These are phyloP conservation scores for Sebastes melanostomus DNA, from an alignment of 2,797 vertebrate genomes.

Conservation along the genomic window DNA sequence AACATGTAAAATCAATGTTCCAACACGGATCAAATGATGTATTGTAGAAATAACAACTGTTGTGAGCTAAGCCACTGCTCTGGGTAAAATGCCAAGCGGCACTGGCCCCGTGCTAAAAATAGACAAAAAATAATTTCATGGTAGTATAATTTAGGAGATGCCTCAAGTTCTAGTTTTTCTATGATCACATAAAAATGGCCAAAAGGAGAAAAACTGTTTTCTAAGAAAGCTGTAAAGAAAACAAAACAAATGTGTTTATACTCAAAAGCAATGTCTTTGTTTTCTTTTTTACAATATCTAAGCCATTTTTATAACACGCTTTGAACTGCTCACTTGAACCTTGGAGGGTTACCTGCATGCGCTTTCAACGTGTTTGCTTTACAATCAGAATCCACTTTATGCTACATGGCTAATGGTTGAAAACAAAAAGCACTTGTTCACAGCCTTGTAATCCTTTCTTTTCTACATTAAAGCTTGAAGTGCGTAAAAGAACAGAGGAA, in stretches of 20 bases:
- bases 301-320: neutral
- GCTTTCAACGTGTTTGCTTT: constrained; percentile 28
- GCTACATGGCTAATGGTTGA: constrained; percentile 11
- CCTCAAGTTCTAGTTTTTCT: neutral
- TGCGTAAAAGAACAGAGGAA: constrained; percentile 50
- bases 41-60: neutral
- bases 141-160: neutral
- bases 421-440: constrained; percentile 57
- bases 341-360: neutral
- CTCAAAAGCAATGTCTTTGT: neutral
- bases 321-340: constrained; percentile 18
- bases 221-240: neutral
- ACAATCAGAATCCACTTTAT: constrained; percentile 37
- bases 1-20: constrained; percentile 15
- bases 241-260: neutral
- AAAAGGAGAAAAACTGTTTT: neutral
- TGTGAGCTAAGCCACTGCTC: neutral
- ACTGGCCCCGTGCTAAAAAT: neutral
- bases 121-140: neutral
- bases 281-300: neutral
- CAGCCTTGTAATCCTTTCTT: constrained; percentile 39
- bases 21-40: neutral
- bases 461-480: constrained; percentile 52
- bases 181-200: neutral
- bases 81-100: constrained; percentile 13